These are phyloP conservation scores for Muntiacus muntjak DNA, from an alignment of 2,113 vertebrate genomes.

Conservation along the genomic window DNA sequence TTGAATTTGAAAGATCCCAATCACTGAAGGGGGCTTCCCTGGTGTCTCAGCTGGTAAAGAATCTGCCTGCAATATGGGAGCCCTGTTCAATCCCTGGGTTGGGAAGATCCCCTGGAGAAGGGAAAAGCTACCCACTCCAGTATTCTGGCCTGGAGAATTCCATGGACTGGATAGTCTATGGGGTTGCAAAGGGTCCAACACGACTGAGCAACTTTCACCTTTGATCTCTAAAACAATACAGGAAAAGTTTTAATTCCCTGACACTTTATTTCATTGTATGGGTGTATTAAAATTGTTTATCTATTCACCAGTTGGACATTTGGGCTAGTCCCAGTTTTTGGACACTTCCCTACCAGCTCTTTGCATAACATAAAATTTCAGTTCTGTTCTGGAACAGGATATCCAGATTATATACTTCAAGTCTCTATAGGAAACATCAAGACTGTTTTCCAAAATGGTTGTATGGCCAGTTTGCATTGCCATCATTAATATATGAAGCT, in stretches of 20 bases:
- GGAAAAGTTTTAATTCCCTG: neutral
- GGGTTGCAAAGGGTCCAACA: neutral
- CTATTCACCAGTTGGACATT: neutral
- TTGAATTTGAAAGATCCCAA: neutral
- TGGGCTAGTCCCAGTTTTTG: neutral
- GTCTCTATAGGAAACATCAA: neutral
- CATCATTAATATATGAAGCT: neutral
- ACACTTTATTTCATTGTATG: neutral
- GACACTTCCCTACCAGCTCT: neutral
- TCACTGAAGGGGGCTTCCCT: neutral
- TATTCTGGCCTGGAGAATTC: neutral
- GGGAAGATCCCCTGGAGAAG: neutral
- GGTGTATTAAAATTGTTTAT: neutral
- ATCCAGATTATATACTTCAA: neutral
- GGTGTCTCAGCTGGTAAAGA: neutral
- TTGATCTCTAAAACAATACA: neutral
- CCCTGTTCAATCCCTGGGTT: neutral
- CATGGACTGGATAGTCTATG: neutral
- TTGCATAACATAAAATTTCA: neutral
- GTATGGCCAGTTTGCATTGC: neutral
- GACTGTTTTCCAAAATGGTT: neutral
- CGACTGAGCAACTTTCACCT: neutral
- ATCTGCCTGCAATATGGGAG: neutral
- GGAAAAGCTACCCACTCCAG: neutral
- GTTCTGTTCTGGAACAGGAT: neutral